These are phyloP conservation scores for Drosophila anomelani DNA, from an alignment of 2,888 invertebrate species.

Conservation along the genomic window DNA sequence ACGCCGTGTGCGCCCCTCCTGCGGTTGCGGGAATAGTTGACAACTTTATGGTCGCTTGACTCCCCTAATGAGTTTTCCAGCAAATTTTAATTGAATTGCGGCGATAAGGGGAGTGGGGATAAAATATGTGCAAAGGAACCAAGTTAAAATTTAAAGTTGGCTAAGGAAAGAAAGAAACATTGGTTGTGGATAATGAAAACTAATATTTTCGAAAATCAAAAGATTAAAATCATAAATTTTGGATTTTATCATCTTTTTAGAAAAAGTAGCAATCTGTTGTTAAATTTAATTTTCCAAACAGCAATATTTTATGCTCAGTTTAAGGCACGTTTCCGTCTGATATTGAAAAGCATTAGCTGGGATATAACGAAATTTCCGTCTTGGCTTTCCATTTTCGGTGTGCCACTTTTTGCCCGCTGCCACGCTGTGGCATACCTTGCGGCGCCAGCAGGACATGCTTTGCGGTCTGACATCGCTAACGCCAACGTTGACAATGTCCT, in stretches of 20 bases:
- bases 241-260: background rate
- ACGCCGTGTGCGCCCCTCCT: constrained; percentile 43
- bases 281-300: constrained; percentile 14
- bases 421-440: constrained; percentile 55
- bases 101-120: background rate
- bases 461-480: constrained; percentile 33
- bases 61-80: constrained; percentile 63
- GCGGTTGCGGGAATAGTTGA: constrained; percentile 39
- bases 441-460: constrained; percentile 54
- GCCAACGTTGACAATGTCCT: constrained; percentile 7
- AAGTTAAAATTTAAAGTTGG: too few species aligned
- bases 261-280: background rate
- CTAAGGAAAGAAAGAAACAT: background rate
- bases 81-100: constrained; percentile 43
- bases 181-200: background rate
- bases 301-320: constrained; percentile 5
- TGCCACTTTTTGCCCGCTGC: constrained; percentile 20
- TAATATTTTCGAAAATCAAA: background rate
- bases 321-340: constrained; percentile 19
- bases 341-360: constrained; percentile 29
- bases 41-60: constrained; percentile 70
- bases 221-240: background rate
- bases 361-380: constrained; percentile 35
- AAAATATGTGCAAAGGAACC: constrained; percentile 4
- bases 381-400: constrained; percentile 14